Evolutionary conservation across 2,888 invertebrate species (phyloP), one percentile per base, ranked within the genome.

Genomic region (Encarsia formosa): DNA sequence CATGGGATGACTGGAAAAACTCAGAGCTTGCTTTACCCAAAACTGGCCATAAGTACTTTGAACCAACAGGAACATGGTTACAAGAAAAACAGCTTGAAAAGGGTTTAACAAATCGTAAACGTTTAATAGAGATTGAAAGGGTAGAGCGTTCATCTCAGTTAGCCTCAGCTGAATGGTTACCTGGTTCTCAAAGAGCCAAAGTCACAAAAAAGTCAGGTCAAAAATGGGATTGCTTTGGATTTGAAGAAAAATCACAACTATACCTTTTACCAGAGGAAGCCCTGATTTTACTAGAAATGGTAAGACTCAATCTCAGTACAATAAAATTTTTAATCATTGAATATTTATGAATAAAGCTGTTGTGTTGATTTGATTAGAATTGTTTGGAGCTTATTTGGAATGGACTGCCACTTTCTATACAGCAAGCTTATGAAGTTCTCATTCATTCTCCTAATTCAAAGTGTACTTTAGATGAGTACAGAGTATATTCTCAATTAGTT

Each of bases 231-330:
- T 79, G 73, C 57, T 69, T 81, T 55, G 83, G 83, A 1, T 76
- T 77, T 50, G 76, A 76, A 61, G 67, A 75, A 18, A 76, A 77
- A 31, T 71, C 74, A 23, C 69, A 68, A 45, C 64, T 80, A 4
- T 80, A 76, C 65, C 69, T 87, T 2, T 72, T 76, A 41, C 83
- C 86, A 2, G 86, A 86, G 70, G 86, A 86, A 75, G 78, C 83
- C 31, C 70, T 86, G 35, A 80, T 78, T 66, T 73, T 86, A 40
- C 72, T 86, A 65, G 86, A 86, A 79, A 77, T 79, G 65, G 86
- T 86, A 75, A 55, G 43, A 23, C 13, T 9, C 8, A 26, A 24
- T 40, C 11, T 13, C 23, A 52, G 49, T 47, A 19, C 16, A 38
- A 16, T 40, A 19, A 24, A 23, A 49, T 20, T 40, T 9, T 48